phyloP scores from a whole-genome alignment of 2,113 vertebrate species.

The Sus scrofa region T2T-Sscrofa CM000818.6:9939001-9939500 shows the following conservation, averaged over 20 bases:
- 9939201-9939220: neutral
- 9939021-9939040: constrained; percentile 5
- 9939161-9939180: neutral
- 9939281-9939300: accelerated
- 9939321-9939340: neutral
- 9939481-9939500: neutral
- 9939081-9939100: constrained; percentile 25
- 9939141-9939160: neutral
- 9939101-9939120: constrained; percentile 41
- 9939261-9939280: accelerated
- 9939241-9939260: neutral
- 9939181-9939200: neutral
- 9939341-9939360: neutral
- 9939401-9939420: neutral
- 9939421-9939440: neutral
- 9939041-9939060: constrained; percentile 47
- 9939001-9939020: neutral
- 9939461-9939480: neutral
- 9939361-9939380: neutral
- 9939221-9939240: neutral
- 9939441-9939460: neutral
- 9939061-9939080: constrained; percentile 62
- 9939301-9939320: neutral
- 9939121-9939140: constrained; percentile 30
- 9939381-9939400: neutral